phyloP scores from a whole-genome alignment of 1,140 invertebrate genomes.

The Ceratitis capitata region DNA sequence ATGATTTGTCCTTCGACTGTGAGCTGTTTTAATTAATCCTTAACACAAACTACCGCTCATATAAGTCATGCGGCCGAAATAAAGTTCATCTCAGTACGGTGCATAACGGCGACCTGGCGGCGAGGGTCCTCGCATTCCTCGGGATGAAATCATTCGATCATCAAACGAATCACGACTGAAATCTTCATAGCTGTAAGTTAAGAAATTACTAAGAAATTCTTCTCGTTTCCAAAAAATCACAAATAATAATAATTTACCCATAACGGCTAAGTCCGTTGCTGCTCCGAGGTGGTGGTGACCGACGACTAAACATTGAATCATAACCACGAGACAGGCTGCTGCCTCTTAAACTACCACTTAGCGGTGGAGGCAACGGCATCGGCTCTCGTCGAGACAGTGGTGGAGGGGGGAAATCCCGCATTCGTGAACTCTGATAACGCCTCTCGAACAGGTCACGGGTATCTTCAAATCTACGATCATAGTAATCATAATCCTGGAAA shows the following conservation, averaged over 20 bases:
- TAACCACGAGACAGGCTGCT: conserved; percentile 74
- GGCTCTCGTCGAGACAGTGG: conserved; percentile 68
- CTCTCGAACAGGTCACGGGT: conserved; percentile 81
- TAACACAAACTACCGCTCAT: conserved; percentile 23
- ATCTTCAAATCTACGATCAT: conserved; percentile 81
- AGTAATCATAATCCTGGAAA: conserved; percentile 82
- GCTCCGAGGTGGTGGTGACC: conserved; percentile 73
- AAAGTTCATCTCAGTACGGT: conserved; percentile 75
- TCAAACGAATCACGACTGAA: conserved; percentile 86
- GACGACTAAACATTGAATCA: conserved; percentile 81
- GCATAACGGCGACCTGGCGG: conserved; percentile 82
- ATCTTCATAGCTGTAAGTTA: conserved; percentile 77
- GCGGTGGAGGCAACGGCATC: conserved; percentile 62
- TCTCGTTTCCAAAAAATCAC: not conserved
- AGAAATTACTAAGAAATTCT: not conserved
- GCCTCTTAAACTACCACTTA: conserved; percentile 69
- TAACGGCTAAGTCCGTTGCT: conserved; percentile 66
- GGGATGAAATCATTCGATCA: conserved; percentile 79
- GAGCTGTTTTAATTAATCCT: not conserved
- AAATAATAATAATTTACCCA: conserved; percentile 58
- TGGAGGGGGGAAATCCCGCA: conserved; percentile 72
- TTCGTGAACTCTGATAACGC: conserved; percentile 75
- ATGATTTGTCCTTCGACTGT: not conserved
- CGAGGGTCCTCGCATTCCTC: conserved; percentile 65
- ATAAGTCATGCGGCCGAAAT: conserved; percentile 23